Conservation (phyloP, 2,888 invertebrate species). For the Eristalinus sepulchralis region DNA sequence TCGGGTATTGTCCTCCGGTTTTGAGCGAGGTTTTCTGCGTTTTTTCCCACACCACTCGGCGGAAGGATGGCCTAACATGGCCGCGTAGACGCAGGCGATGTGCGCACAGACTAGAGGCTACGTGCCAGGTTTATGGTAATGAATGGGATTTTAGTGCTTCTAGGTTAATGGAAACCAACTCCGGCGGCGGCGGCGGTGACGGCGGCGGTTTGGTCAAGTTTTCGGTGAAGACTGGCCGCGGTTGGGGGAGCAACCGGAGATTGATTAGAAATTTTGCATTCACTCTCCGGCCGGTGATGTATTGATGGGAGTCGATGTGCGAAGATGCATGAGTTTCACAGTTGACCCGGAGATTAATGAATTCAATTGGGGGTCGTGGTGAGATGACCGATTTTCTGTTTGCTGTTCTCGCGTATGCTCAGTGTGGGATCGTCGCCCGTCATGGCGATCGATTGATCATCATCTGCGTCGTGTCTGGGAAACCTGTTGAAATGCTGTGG, state of each 20-base stretch:
- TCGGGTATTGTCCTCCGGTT: constrained; percentile 57
- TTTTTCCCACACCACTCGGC: constrained; percentile 53
- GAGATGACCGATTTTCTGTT: constrained; percentile 65
- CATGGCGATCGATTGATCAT: constrained; percentile 57
- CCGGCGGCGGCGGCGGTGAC: constrained; percentile 3
- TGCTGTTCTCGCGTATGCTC: constrained; percentile 43
- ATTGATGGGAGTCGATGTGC: constrained; percentile 42
- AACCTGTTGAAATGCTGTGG: constrained; percentile 31
- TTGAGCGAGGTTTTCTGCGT: constrained; percentile 33
- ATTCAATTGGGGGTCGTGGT: constrained; percentile 66
- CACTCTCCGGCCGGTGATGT: constrained; percentile 49
- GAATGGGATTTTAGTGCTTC: constrained; percentile 71
- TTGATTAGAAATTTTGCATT: constrained; percentile 66
- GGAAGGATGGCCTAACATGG: constrained; percentile 45
- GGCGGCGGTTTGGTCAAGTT: constrained; percentile 51
- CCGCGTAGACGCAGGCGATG: not conserved
- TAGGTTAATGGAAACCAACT: constrained; percentile 66
- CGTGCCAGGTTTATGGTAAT: constrained; percentile 65
- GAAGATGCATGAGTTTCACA: constrained; percentile 14
- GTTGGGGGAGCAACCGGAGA: constrained; percentile 45
- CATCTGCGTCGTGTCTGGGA: constrained; percentile 11
- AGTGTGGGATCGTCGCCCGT: constrained; percentile 55
- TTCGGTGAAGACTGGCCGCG: constrained; percentile 26
- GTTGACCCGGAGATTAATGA: constrained; percentile 70
- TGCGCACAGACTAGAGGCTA: constrained; percentile 25